These are phyloP conservation scores for Hirtodrosophila alboralis DNA, from an alignment of 2,888 invertebrate genomes.

Conservation along the genomic window DNA sequence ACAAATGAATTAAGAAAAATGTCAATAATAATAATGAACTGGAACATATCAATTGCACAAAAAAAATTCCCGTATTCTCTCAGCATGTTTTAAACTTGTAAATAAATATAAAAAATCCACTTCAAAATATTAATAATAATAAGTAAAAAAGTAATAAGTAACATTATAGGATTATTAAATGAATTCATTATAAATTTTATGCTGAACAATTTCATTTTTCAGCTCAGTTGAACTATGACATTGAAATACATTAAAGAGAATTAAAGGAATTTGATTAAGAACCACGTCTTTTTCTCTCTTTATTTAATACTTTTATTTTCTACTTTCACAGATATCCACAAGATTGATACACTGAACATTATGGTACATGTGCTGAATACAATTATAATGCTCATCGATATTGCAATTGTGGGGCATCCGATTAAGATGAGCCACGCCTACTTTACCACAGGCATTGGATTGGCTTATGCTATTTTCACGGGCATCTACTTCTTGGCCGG, in stretches of 20 bases:
- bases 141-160: no score
- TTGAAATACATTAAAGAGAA: no score
- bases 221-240: no score
- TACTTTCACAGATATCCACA: slow-evolving; percentile 79
- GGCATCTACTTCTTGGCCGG: slow-evolving; percentile 89
- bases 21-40: no score
- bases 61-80: no score
- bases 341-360: slow-evolving; percentile 83
- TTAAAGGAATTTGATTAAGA: no score
- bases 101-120: no score
- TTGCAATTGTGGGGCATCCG: slow-evolving; percentile 90
- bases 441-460: slow-evolving; percentile 87
- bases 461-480: slow-evolving; percentile 88
- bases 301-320: neutral
- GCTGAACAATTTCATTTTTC: no score
- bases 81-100: no score
- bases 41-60: no score
- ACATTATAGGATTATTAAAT: neutral
- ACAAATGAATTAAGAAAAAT: no score
- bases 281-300: neutral
- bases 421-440: slow-evolving; percentile 85
- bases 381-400: slow-evolving; percentile 89
- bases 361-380: slow-evolving; percentile 87
- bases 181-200: neutral
- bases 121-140: no score